Evolutionary conservation across 2,113 vertebrate species (phyloP), one percentile per base, ranked within the genome.

Genomic region (Ctenomys sociabilis): DNA sequence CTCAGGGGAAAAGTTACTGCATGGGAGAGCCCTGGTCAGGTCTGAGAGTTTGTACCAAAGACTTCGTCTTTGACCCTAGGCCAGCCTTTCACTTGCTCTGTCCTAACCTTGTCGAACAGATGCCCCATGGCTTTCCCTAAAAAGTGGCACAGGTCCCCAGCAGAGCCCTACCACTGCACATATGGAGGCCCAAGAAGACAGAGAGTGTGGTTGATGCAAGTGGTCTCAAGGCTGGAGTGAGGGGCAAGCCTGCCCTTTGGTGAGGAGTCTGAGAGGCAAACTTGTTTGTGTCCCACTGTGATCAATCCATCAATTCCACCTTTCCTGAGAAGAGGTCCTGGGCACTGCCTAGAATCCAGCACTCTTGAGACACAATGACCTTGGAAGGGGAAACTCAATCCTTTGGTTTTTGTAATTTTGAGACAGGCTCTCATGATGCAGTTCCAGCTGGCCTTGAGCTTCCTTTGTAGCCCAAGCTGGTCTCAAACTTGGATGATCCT

Each of bases 171-270:
- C 45, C 54, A 17, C 35, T 45, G 1, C 30, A 85, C 63, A 81
- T 12, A 2, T 49, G 43, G 35, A 28, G 19, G 57, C 40, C 54
- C 9, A 61, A 37, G 85, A 32, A 52, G 54, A 63, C 35, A 77
- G 57, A 37, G 80, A 72, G 22, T 12, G 21, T 57, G 81, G 40
- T 0, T 57, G 90, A 59, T 43, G 5, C 45, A 17, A 6, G 16
- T 26, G 40, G 32, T 61, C 54, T 37, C 35, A 59, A 82, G 57
- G 45, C 92, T 49, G 19, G 72, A 49, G 10, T 32, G 1, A 16
- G 63, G 28, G 16, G 43, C 0, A 2, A 61, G 61, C 1, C 10
- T 4, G 5, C 37, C 7, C 37, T 40, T 9, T 7, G 30, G n/a
- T 11, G 52, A 82, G 61, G 28, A 24, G 7, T 40, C 89, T 26